These are phyloP conservation scores for Megaustenia siamemsis DNA, from an alignment of 2,888 invertebrate species.

Conservation along the genomic window DNA sequence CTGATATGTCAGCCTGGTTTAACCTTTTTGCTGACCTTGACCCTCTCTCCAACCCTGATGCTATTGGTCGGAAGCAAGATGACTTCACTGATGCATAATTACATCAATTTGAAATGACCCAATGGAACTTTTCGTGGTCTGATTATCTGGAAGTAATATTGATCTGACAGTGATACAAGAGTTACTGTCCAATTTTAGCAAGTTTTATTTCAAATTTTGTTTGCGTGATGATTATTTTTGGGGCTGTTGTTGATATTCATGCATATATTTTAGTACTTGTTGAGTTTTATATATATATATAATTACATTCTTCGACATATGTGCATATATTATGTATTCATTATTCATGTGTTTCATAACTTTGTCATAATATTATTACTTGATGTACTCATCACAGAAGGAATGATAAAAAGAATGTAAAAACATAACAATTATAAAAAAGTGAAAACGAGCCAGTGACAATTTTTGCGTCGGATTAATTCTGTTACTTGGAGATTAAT, in stretches of 20 bases:
- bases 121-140: not conserved
- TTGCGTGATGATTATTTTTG: constrained; percentile 10
- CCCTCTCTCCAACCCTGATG: constrained; percentile 92
- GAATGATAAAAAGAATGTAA: no score
- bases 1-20: constrained; percentile 85
- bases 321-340: no score
- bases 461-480: no score
- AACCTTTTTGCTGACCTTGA: constrained; percentile 95
- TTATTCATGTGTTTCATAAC: no score
- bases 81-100: constrained; percentile 54
- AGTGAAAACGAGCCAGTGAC: no score
- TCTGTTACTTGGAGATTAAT: no score
- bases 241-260: constrained; percentile 1
- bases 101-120: not conserved
- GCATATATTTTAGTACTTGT: not conserved
- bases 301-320: no score
- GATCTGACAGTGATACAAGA: not conserved
- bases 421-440: no score
- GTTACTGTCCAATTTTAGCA: not conserved
- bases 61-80: constrained; percentile 73
- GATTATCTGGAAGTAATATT: not conserved
- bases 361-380: no score
- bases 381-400: no score
- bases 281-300: not conserved
- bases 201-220: not conserved